Base-by-base conservation (phyloP, 2,888 invertebrate species). In the Camptogramma bilineatum region DNA sequence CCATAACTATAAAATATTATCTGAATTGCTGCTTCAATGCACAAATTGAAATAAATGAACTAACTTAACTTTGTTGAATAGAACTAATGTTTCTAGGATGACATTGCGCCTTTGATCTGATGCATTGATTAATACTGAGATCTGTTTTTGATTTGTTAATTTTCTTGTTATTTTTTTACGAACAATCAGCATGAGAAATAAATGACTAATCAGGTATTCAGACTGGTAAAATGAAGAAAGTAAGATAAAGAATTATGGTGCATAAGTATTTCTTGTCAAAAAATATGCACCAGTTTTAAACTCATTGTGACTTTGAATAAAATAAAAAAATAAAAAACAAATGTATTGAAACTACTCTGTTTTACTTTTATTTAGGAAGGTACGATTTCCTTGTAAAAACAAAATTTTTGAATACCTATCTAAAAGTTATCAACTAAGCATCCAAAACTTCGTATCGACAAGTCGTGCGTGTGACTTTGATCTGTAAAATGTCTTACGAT, bases 41-140 rank as follows among this genome's bases (percentile, higher is more conserved):
- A 51, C 64, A 39, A 55, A 64, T 55, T 55, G 31, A 46, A 54
- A 58, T n/a, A 63, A 54, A 54, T 54, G 58, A 44, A 34, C 17
- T 5, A 44, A 8, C 17, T 10, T 31, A 64, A 47, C 55, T 17
- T 46, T 24, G 34, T 46, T 55, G 54, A 60, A 28, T 47, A 50
- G 48, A 44, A 60, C 19, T 16, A 46, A 64, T 64, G 17, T 10
- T 47, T 54, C 17, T 21, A 34, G 7, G 18, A 52, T 64, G 64
- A 64, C 56, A 34, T n/a, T 48, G 60, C 55, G n/a, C 9, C 42
- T 47, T 10, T 17, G 16, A 48, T n/a, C 16, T 17, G 51, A 31
- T 16, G 46, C 10, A 21, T n/a, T 13, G 48, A 34, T 18, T 10
- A 16, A 8, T 28, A 16, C 34, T 17, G 7, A 44, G 17, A 39